phyloP scores from a whole-genome alignment of 2,888 invertebrate genomes.

The Calliphora vomitoria region DNA sequence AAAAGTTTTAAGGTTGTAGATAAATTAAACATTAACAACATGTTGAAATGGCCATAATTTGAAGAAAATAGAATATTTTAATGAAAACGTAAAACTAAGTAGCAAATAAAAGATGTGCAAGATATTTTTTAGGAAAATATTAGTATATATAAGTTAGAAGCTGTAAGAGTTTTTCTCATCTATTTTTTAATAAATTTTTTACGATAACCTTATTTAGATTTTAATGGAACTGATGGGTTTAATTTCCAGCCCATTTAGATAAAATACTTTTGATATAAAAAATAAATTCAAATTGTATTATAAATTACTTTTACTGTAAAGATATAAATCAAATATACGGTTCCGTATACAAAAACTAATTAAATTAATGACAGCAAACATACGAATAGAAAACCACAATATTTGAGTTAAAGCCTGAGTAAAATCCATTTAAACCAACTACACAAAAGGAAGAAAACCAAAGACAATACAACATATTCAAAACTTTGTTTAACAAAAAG shows the following conservation, averaged over 20 bases:
- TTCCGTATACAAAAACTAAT: constrained; percentile 12
- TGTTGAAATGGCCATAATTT: background rate
- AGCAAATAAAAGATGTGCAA: too few species aligned
- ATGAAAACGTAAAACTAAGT: background rate
- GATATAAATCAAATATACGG: background rate
- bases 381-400: background rate
- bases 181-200: too few species aligned
- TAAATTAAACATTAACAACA: constrained; percentile 10
- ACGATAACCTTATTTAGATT: background rate
- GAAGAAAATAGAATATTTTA: too few species aligned
- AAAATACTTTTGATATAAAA: background rate
- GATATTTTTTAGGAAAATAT: background rate
- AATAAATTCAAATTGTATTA: background rate
- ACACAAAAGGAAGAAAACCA: background rate
- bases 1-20: background rate
- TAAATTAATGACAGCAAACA: constrained; percentile 44
- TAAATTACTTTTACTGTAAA: background rate
- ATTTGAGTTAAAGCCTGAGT: background rate
- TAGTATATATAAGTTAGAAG: too few species aligned
- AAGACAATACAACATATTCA: constrained; percentile 1
- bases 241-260: background rate
- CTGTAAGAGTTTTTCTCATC: too few species aligned
- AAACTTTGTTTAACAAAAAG: background rate
- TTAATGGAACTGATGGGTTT: background rate
- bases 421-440: background rate